Evolutionary conservation across 2,888 invertebrate genomes (phyloP), one percentile per base, ranked within the genome.

Genomic region (Pseudococcus viburni): DNA sequence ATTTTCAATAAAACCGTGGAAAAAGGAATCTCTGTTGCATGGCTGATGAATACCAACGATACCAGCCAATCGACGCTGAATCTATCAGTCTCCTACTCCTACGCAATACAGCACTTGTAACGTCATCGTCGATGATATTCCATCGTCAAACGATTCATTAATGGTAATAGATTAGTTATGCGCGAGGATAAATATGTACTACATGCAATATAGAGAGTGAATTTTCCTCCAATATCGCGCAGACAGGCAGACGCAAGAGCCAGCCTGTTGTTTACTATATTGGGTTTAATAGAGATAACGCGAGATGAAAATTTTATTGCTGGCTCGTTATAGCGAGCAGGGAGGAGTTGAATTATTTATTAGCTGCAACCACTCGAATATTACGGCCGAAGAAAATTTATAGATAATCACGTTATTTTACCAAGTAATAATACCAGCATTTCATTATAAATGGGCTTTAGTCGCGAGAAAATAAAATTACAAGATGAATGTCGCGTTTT

Each of bases 321-420:
- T 55, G 55, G n/a, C n/a, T 55, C n/a, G n/a, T 51, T 55, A 55
- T 55, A 55, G 15, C 55, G 55, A 55, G 55, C 17, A n/a, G 55
- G 55, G 55, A 55, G 55, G 55, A 55, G 55, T n/a, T 55, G 55
- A 55, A 55, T 55, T 55, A 55, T 55, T 55, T 55, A 55, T 55
- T 55, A 55, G 55, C 55, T 17, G n/a, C 17, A 55, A 17, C 55
- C 17, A 4, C 7, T n/a, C 17, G n/a, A 55, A 55, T 55, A 55
- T 55, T 55, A 55, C 5, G 55, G 55, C 55, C n/a, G n/a, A 55
- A 55, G 55, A 55, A 55, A 55, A 55, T 55, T 55, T 55, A 55
- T 55, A 55, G 55, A 55, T 55, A 55, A 55, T 55, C 55, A 55
- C 55, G 55, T 55, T 55, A 55, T 55, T 55, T 55, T 55, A 42